Conservation (phyloP, 2,113 vertebrate species). For the Cettia cetti region DNA sequence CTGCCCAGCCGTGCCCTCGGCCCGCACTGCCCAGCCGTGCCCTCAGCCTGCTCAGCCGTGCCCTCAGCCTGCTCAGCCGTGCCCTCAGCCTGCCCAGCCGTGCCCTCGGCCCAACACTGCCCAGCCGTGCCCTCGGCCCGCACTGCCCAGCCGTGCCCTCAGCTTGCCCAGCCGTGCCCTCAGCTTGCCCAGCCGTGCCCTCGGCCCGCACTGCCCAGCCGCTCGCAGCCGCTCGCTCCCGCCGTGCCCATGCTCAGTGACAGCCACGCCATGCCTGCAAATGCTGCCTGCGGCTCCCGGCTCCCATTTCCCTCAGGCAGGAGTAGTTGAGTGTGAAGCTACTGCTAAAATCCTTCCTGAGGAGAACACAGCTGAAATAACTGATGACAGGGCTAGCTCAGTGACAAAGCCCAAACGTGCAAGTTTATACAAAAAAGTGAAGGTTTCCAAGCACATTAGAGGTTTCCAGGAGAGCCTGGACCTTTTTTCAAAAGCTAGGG, state of each 20-base stretch:
- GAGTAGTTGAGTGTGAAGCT: background rate
- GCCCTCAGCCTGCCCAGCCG: no score
- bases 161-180: no score
- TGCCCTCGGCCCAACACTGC: no score
- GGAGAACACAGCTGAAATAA: background rate
- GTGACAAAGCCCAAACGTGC: background rate
- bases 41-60: no score
- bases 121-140: no score
- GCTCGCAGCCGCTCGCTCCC: background rate
- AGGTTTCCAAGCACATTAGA: background rate
- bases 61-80: no score
- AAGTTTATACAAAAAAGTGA: background rate
- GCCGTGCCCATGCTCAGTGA: background rate
- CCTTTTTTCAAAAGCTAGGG: background rate
- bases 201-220: background rate
- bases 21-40: no score
- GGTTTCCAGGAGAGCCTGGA: background rate
- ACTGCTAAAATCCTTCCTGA: background rate
- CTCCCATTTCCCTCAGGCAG: background rate
- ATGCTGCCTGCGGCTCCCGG: background rate
- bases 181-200: no score
- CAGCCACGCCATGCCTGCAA: background rate
- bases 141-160: no score
- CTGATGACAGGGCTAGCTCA: background rate
- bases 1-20: no score